A percentile compares a stretch with the other conserved stretches of the same genome.
Conservation (phyloP, 2,113 vertebrate genomes). For the Tragelaphus buxtoni region DNA sequence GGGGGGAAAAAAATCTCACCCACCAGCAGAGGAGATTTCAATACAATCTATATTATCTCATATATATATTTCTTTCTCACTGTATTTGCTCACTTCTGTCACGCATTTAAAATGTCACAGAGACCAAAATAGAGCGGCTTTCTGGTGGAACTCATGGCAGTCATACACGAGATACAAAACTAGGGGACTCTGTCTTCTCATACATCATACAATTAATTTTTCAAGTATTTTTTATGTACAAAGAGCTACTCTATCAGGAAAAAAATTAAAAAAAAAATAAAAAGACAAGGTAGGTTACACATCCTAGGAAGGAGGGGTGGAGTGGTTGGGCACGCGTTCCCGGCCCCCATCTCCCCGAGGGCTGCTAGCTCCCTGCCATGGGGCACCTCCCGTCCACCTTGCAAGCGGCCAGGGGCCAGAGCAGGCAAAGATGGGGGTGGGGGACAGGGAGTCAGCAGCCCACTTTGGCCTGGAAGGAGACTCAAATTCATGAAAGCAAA, state of each 20-base stretch:
- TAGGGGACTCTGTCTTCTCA: constrained; percentile 83
- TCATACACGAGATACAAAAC: constrained; percentile 84
- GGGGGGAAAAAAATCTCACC: neutral
- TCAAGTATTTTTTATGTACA: constrained; percentile 85
- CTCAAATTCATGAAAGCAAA: neutral
- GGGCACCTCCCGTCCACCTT: neutral
- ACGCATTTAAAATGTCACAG: constrained; percentile 81
- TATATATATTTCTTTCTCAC: constrained; percentile 80
- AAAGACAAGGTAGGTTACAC: constrained; percentile 73
- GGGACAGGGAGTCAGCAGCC: neutral
- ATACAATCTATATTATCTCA: constrained; percentile 84
- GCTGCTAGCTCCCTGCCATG: neutral
- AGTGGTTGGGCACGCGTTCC: neutral
- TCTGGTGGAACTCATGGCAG: constrained; percentile 79
- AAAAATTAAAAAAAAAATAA: constrained; percentile 74
- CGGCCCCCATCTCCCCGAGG: neutral
- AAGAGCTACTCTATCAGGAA: constrained; percentile 82
- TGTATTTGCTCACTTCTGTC: constrained; percentile 80
- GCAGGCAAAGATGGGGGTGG: neutral
- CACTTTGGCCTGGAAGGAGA: constrained; percentile 65
- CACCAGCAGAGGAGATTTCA: constrained; percentile 66
- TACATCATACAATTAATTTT: constrained; percentile 77
- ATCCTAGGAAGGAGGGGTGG: constrained; percentile 49
- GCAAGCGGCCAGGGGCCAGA: neutral
- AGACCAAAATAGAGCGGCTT: constrained; percentile 85